Base-by-base conservation (phyloP, 1,140 invertebrate genomes). In the Neoseiulus cucumeris region DNA sequence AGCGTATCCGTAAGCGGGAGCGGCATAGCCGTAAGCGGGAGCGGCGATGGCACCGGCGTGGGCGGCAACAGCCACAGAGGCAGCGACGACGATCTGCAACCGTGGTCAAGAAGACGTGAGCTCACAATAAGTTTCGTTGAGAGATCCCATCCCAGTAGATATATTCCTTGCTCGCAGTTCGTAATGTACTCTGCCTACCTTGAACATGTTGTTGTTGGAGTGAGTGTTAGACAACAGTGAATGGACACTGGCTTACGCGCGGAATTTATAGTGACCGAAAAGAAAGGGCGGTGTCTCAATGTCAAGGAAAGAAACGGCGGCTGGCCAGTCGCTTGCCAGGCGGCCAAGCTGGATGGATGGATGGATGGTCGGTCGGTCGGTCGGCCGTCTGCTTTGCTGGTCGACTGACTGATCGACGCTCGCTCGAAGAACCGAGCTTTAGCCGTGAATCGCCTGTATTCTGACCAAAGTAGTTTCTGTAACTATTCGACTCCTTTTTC, bases 121-220 rank as follows among this genome's bases (percentile, higher is more conserved):
- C 14, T 14, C 18, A 47, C 28, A 28, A 25, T 59, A 9, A n/a
- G n/a, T n/a, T n/a, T n/a, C n/a, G n/a, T n/a, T n/a, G n/a, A n/a
- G 22, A 29, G 51, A 59, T 25, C 14, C 14, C 33, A 20, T 59
- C 14, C 17, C 14, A 2, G 17, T 2, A 33, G 9, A 59, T 20
- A 59, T 47, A 6, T 14, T 28, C 18, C 45, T 7, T 7, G 18
- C 18, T 47, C n/a, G 45, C 28, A 5, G 28, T 5, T 47, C 51
- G 14, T 9, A 33, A 25, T 5, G 33, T 4, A 25, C 51, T 59
- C 22, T 1, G 33, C 12, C 22, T 59, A 59, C 51, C 51, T 59
- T 59, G 22, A 59, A 59, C 51, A 59, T 59, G 51, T 59, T 59
- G 51, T 25, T 59, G 51, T 29, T 59, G 25, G 14, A 59, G 51